Base-by-base conservation (phyloP, 2,113 vertebrate species). In the Podiceps cristatus region DNA sequence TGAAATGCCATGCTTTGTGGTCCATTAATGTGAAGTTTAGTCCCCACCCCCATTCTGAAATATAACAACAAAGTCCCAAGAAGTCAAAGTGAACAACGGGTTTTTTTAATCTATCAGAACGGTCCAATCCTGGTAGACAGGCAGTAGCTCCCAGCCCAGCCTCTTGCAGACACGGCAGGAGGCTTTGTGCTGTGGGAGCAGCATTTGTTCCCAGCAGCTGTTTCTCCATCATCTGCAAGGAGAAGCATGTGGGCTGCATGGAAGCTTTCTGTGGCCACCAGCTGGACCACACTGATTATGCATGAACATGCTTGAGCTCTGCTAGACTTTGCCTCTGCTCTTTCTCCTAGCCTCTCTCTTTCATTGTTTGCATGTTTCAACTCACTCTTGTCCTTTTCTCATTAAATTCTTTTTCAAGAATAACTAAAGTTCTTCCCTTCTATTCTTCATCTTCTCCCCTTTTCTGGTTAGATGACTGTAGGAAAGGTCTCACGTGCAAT, bases 401-500 rank as follows among this genome's bases (percentile, higher is more conserved):
- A 18, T 85, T 44, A 31, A 87, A 29, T 69, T 75, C 11, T 49
- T 67, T 79, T 94, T 77, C 44, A 52, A 86, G 58, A 56, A 28
- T 92, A 84, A 93, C 64, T 88, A 72, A 94, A 94, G 28, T 37
- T 93, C 35, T 96, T 93, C 86, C 72, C 72, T 96, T 97, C 75
- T 95, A 24, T 88, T 96, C 93, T 91, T 94, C 96, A 94, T 97
- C 94, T 96, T 97, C 77, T 93, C 77, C 63, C 17, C 62, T 89
- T 88, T 96, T 83, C 96, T 50, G 95, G 90, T 97, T 98, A 99
- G 99, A 98, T 98, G 91, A 99, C 99, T 42, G 99, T 99, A 93
- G 99, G 99, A 82, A 99, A 99, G 91, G 99, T 99, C 6, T 99
- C 99, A 8, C 97, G 97, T 80, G 98, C 98, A 79, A 99, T 99